phyloP scores from a whole-genome alignment of 2,888 invertebrate genomes.

The Melinaea marsaeus region DNA sequence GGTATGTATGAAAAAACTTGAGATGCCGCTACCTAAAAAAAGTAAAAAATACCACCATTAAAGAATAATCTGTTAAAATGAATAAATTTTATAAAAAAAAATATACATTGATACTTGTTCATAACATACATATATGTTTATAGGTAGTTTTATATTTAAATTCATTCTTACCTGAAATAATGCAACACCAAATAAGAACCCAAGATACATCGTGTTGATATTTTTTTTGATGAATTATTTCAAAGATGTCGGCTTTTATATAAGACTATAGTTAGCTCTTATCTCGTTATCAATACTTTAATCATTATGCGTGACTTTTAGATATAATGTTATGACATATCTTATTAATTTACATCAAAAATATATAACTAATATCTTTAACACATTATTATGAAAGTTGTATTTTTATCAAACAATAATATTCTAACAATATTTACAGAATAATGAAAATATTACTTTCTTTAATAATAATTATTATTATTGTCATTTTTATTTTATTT shows the following conservation, averaged over 20 bases:
- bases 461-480: too few species aligned
- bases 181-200: constrained; percentile 1
- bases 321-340: background rate
- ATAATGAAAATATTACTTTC: too few species aligned
- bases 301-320: constrained; percentile 11
- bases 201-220: constrained; percentile 6
- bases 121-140: too few species aligned
- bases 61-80: too few species aligned
- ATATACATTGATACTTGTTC: too few species aligned
- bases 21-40: constrained; percentile 35
- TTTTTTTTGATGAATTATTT: background rate
- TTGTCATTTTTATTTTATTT: too few species aligned
- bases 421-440: too few species aligned
- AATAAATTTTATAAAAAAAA: too few species aligned
- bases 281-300: constrained; percentile 9
- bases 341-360: too few species aligned
- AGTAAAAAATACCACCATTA: too few species aligned
- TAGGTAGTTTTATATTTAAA: too few species aligned
- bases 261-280: constrained; percentile 8
- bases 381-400: background rate
- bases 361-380: too few species aligned
- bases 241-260: constrained; percentile 9
- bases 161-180: constrained; percentile 8
- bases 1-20: constrained; percentile 36
- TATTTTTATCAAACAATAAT: background rate